phyloP scores from a whole-genome alignment of 2,888 invertebrate species.

The Polymixis lichenea region DNA sequence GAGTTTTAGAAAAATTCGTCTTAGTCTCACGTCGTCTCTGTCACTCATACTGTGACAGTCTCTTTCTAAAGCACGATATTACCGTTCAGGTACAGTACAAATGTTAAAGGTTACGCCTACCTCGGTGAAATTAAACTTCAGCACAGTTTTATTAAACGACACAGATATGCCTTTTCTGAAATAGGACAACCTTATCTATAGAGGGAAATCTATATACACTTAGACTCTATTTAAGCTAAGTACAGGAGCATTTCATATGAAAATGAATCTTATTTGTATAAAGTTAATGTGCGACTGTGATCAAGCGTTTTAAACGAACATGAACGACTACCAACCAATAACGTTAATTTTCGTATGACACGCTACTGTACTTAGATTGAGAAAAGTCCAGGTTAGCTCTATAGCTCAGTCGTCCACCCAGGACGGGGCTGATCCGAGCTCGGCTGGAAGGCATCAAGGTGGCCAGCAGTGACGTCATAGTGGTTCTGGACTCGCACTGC shows the following conservation, averaged over 20 bases:
- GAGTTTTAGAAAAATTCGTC: not conserved
- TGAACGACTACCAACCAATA: too few species aligned
- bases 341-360: too few species aligned
- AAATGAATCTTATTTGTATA: too few species aligned
- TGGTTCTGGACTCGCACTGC: slow-evolving; percentile 84
- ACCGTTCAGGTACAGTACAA: not conserved
- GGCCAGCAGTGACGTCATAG: slow-evolving; percentile 31
- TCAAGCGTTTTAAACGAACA: too few species aligned
- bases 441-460: slow-evolving; percentile 39
- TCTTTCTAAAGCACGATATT: not conserved
- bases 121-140: not conserved
- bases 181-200: too few species aligned
- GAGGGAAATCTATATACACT: too few species aligned
- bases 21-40: not conserved
- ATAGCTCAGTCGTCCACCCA: slow-evolving; percentile 9
- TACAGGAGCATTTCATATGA: too few species aligned
- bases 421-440: slow-evolving; percentile 48
- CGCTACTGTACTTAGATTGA: too few species aligned
- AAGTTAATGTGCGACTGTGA: too few species aligned
- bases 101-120: not conserved
- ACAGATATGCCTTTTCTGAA: too few species aligned
- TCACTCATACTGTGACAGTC: not conserved
- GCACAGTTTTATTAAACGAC: not conserved
- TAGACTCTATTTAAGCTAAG: too few species aligned
- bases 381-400: not conserved